Conservation (phyloP, 2,888 invertebrate species). For the Alloplasta piceator region DNA sequence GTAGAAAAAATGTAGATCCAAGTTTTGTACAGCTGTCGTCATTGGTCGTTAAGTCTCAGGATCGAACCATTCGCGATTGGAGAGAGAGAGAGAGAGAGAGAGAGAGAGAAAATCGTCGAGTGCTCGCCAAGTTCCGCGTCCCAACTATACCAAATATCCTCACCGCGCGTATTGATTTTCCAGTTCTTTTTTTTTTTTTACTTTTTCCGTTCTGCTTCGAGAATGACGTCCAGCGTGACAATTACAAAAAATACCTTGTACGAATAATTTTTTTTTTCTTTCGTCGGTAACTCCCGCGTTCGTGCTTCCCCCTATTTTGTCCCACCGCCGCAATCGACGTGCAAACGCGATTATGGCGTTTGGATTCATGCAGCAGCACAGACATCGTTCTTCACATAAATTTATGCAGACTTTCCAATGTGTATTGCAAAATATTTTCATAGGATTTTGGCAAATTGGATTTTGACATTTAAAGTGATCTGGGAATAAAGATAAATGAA, state of each 20-base stretch:
- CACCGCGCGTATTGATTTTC: slow-evolving; percentile 48
- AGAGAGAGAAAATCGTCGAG: slow-evolving; percentile 20
- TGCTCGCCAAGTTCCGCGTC: slow-evolving; percentile 13
- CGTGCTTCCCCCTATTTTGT: neutral
- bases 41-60: slow-evolving; percentile 39
- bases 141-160: slow-evolving; percentile 6
- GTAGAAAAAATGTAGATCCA: slow-evolving; percentile 12
- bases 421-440: too few relatives aligned
- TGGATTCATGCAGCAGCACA: neutral
- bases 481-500: neutral
- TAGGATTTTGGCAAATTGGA: too few relatives aligned
- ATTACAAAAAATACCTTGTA: neutral
- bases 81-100: slow-evolving; percentile 16
- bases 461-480: too few relatives aligned
- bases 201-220: slow-evolving; percentile 16
- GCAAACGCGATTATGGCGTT: slow-evolving; percentile 3
- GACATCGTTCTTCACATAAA: neutral
- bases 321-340: neutral
- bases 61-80: slow-evolving; percentile 42
- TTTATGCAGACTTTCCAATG: too few relatives aligned
- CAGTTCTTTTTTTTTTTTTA: slow-evolving; percentile 5
- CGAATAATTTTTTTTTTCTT: slow-evolving; percentile 9
- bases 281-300: slow-evolving; percentile 38
- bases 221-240: slow-evolving; percentile 24
- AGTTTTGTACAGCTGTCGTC: slow-evolving; percentile 47